Conservation (phyloP, 2,113 vertebrate species). For the Dipodomys ordii region DNA sequence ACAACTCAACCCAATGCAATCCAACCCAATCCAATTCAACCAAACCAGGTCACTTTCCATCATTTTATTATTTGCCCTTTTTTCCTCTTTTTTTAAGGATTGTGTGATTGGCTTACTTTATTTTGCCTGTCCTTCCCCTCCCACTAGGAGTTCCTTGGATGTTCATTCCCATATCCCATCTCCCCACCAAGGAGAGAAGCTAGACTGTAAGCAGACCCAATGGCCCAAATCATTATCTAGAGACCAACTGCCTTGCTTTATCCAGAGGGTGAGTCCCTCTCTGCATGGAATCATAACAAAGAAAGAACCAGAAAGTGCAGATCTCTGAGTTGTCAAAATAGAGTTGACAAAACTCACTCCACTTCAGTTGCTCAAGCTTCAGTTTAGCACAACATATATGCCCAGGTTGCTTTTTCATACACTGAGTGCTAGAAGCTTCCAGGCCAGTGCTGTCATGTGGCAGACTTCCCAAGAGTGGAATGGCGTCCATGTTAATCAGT, state of each 20-base stretch:
- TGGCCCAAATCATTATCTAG: neutral
- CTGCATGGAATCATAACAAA: neutral
- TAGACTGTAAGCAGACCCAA: neutral
- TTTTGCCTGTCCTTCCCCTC: neutral
- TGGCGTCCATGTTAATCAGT: too few relatives aligned
- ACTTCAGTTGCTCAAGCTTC: neutral
- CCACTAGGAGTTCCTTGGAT: neutral
- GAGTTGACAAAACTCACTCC: neutral
- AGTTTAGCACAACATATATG: neutral
- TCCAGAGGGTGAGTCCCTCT: neutral
- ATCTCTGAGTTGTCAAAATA: neutral
- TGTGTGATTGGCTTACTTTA: neutral
- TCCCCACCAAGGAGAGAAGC: neutral
- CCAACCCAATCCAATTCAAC: neutral
- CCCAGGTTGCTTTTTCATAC: neutral
- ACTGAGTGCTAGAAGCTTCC: neutral
- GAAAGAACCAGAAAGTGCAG: conserved; percentile 1
- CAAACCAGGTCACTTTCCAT: neutral
- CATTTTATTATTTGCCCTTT: neutral
- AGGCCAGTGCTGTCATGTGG: neutral
- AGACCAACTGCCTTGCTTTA: neutral
- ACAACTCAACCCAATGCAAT: neutral
- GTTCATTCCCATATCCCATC: neutral
- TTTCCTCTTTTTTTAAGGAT: neutral
- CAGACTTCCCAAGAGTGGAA: neutral